phyloP scores from a whole-genome alignment of 2,888 invertebrate species.

The Drosophila quinaria region DNA sequence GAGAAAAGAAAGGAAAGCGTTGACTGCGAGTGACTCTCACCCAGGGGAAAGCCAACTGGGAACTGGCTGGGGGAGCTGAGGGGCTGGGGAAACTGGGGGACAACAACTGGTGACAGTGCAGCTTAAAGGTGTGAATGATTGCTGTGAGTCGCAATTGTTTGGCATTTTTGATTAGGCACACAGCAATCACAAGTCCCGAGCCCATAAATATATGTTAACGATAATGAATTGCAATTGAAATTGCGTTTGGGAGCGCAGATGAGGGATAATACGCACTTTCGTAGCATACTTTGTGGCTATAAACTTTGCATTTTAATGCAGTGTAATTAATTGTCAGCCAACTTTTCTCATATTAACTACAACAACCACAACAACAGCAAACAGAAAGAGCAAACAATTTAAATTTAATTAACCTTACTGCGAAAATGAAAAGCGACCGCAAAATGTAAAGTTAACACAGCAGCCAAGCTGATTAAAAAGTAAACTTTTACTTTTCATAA shows the following conservation, averaged over 20 bases:
- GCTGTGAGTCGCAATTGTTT: conserved; percentile 52
- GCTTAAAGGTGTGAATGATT: conserved; percentile 74
- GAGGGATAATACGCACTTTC: conserved; percentile 22
- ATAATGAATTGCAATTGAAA: conserved; percentile 76
- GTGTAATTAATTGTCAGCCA: conserved; percentile 47
- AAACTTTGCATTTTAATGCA: conserved; percentile 42
- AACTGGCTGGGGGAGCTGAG: conserved; percentile 4
- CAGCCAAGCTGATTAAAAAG: conserved; percentile 67
- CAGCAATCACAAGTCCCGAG: conserved; percentile 30
- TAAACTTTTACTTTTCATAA: conserved; percentile 71
- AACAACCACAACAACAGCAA: conserved; percentile 10
- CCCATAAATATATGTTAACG: conserved; percentile 75
- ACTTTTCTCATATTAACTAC: conserved; percentile 52
- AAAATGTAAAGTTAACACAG: conserved; percentile 46
- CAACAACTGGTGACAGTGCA: conserved; percentile 30
- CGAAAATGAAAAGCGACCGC: conserved; percentile 46
- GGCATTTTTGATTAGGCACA: conserved; percentile 62
- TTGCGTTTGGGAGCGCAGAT: conserved; percentile 40
- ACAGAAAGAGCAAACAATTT: conserved; percentile 34
- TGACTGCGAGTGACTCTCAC: conserved; percentile 41
- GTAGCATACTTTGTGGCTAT: conserved; percentile 4
- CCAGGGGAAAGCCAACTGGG: conserved; percentile 38
- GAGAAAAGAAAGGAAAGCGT: conserved; percentile 12
- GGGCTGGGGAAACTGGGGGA: no score
- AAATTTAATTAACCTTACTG: conserved; percentile 70